Conservation (phyloP, 2,797 vertebrate genomes). For the Chelidonichthys spinosus region DNA sequence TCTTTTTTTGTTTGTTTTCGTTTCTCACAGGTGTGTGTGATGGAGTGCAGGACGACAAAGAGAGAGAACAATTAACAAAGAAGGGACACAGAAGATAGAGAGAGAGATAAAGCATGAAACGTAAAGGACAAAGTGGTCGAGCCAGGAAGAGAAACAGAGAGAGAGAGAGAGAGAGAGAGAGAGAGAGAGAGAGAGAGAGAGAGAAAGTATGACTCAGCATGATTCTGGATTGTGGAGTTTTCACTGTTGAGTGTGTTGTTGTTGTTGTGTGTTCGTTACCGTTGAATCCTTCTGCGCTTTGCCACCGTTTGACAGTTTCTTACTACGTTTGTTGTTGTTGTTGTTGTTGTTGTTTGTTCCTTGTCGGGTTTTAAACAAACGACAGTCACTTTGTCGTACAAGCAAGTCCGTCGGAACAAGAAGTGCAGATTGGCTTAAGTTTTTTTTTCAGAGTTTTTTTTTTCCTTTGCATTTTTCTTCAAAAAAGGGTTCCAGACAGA, state of each 20-base stretch:
- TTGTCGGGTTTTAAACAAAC: constrained; percentile 59
- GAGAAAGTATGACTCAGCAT: constrained; percentile 58
- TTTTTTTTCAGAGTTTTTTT: constrained; percentile 13
- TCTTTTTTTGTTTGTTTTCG: constrained; percentile 62
- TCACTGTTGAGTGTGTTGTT: constrained; percentile 40
- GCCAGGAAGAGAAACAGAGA: not conserved
- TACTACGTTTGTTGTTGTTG: constrained; percentile 38
- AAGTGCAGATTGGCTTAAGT: constrained; percentile 71
- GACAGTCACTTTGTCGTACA: constrained; percentile 74
- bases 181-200: constrained; percentile 24
- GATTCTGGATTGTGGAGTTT: constrained; percentile 63
- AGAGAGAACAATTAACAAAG: constrained; percentile 13
- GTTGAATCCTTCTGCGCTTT: constrained; percentile 61
- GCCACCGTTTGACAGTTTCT: constrained; percentile 47
- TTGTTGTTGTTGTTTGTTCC: constrained; percentile 59
- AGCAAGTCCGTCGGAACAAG: constrained; percentile 72
- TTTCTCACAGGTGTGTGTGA: constrained; percentile 71
- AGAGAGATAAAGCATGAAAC: not conserved
- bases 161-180: not conserved
- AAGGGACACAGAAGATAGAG: not conserved
- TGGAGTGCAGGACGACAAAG: constrained; percentile 53
- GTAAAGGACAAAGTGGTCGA: not conserved
- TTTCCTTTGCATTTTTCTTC: constrained; percentile 51
- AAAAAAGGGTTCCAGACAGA: constrained; percentile 75
- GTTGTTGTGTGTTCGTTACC: constrained; percentile 56